A percentile compares a stretch with the other conserved stretches of the same genome.
Conservation (phyloP, 2,888 invertebrate species). For the Sturmia bella region DNA sequence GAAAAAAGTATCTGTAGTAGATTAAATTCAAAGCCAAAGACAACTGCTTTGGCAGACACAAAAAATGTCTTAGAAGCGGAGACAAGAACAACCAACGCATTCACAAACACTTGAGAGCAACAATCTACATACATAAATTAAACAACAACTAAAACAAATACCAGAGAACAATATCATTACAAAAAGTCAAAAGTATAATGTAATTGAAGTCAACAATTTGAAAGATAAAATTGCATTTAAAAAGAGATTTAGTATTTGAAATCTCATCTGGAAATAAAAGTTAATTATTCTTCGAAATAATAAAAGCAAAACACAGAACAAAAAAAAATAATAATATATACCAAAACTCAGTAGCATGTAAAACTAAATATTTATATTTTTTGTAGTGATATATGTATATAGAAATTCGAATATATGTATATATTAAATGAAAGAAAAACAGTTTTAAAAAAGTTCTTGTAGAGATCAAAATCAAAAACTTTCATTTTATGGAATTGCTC, state of each 20-base stretch:
- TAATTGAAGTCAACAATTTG: conserved; percentile 54
- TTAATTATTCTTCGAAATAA: conserved; percentile 49
- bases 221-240: conserved; percentile 29
- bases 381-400: conserved; percentile 28
- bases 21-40: conserved; percentile 43
- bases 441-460: too few relatives aligned
- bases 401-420: neutral
- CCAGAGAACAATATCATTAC: conserved; percentile 11
- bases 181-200: conserved; percentile 29
- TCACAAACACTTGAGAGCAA: conserved; percentile 33
- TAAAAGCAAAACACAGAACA: neutral
- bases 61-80: conserved; percentile 13
- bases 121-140: conserved; percentile 53
- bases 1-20: conserved; percentile 13
- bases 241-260: conserved; percentile 40
- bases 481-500: too few relatives aligned
- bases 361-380: conserved; percentile 43
- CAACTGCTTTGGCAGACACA: conserved; percentile 45
- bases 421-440: neutral
- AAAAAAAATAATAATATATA: too few relatives aligned
- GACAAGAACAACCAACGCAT: neutral
- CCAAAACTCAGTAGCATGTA: neutral
- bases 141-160: conserved; percentile 17
- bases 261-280: conserved; percentile 42
- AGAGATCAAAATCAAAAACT: too few relatives aligned